A percentile compares a stretch with the other conserved stretches of the same genome.
phyloP scores from a whole-genome alignment of 2,797 vertebrate species.

The Molossus molossus region DNA sequence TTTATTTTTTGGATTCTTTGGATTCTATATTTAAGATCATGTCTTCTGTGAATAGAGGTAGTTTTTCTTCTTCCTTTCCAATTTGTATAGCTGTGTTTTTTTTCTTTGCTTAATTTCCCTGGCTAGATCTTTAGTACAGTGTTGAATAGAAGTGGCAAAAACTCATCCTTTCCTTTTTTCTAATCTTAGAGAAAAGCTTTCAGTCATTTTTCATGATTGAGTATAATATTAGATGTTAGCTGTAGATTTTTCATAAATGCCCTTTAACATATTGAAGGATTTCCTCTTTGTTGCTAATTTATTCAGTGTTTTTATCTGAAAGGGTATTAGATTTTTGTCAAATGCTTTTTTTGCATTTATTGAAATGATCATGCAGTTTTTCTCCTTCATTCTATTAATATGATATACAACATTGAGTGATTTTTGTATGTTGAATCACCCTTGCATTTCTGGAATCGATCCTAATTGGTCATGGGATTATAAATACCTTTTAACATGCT shows the following conservation, averaged over 20 bases:
- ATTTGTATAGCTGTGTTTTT: slow-evolving; percentile 4
- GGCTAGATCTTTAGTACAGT: neutral
- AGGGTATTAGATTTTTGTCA: slow-evolving; percentile 36
- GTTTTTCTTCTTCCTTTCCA: slow-evolving; percentile 19
- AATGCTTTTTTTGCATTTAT: slow-evolving; percentile 16
- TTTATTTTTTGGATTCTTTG: slow-evolving; percentile 31
- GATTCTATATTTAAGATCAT: slow-evolving; percentile 43
- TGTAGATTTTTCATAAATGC: neutral
- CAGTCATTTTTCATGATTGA: neutral
- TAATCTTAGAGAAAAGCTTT: slow-evolving; percentile 3
- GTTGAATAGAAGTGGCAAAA: slow-evolving; percentile 43
- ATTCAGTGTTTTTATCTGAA: slow-evolving; percentile 29
- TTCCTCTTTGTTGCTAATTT: slow-evolving; percentile 7
- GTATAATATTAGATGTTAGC: slow-evolving; percentile 20
- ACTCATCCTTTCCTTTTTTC: slow-evolving; percentile 29
- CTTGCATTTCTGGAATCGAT: slow-evolving; percentile 61
- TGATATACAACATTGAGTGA: neutral
- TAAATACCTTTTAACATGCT: slow-evolving; percentile 24
- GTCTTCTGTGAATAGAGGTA: slow-evolving; percentile 35
- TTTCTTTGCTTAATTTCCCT: neutral
- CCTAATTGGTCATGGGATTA: neutral
- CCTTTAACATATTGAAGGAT: neutral
- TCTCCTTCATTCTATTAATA: slow-evolving; percentile 44
- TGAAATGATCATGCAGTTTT: slow-evolving; percentile 2
- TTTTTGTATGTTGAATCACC: slow-evolving; percentile 21